phyloP scores from a whole-genome alignment of 35 echinoderm and acorn worm species.

The Apostichopus californicus region DNA sequence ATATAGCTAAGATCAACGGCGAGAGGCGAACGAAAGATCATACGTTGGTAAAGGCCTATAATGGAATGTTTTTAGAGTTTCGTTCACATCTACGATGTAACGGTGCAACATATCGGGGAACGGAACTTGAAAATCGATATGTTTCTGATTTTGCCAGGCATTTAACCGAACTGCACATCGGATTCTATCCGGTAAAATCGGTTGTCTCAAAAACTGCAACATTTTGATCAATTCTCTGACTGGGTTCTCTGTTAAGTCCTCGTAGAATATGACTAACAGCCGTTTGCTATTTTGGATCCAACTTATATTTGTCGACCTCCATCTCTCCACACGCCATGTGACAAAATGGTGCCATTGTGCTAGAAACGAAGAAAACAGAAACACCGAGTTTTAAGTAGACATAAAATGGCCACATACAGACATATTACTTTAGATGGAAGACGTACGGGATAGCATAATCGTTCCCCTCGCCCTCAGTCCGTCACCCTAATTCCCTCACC shows the following conservation, averaged over 20 bases:
- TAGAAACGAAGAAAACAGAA: not conserved
- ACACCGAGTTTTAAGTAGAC: too few species aligned
- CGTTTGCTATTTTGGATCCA: slow-evolving; percentile 32
- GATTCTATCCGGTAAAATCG: slow-evolving; percentile 1
- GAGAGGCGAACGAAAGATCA: not conserved
- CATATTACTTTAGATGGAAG: too few species aligned
- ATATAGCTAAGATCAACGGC: too few species aligned
- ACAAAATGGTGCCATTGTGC: not conserved
- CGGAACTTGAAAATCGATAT: not conserved
- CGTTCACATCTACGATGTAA: slow-evolving; percentile 3
- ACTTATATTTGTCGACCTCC: slow-evolving; percentile 9
- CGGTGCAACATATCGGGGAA: not conserved
- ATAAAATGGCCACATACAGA: too few species aligned
- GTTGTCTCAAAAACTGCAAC: not conserved
- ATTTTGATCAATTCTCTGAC: not conserved
- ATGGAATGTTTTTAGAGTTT: not conserved
- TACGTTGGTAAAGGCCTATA: slow-evolving; percentile 21
- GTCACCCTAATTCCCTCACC: too few species aligned
- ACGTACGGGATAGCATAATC: too few species aligned
- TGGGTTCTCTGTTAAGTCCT: not conserved
- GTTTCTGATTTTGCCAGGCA: not conserved
- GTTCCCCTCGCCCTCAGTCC: too few species aligned
- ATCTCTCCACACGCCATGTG: not conserved
- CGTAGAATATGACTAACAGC: slow-evolving; percentile 40
- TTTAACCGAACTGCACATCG: not conserved